Conservation (phyloP, 1,140 invertebrate genomes). For the Bombus sylvicola region DNA sequence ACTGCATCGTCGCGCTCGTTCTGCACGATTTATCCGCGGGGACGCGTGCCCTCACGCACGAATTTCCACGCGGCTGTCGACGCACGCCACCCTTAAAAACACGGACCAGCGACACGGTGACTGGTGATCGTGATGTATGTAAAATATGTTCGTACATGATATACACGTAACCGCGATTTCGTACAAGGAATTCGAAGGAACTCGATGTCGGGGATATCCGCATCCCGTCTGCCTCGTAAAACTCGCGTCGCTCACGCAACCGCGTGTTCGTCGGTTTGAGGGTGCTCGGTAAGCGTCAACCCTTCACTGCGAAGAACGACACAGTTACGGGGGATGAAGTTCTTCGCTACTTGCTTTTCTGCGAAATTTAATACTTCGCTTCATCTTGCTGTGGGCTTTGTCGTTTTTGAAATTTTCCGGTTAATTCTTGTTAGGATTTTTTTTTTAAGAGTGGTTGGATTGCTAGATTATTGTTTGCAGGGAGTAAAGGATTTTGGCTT, state of each 20-base stretch:
- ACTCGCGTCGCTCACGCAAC: neutral
- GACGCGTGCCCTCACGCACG: neutral
- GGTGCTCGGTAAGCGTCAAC: slow-evolving; percentile 33
- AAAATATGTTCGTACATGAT: neutral
- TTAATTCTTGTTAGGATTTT: neutral
- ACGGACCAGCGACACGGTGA: neutral
- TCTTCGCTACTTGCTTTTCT: neutral
- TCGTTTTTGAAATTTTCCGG: no score
- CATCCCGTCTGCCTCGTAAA: slow-evolving; percentile 21
- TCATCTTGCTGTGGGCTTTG: neutral
- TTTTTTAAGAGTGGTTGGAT: no score
- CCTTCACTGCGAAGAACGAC: slow-evolving; percentile 29
- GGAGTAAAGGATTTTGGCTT: no score
- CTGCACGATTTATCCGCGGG: neutral
- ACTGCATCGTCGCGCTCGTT: neutral
- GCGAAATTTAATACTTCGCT: neutral
- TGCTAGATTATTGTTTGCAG: no score
- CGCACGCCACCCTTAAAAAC: neutral
- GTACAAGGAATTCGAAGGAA: neutral
- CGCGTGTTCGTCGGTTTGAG: slow-evolving; percentile 9
- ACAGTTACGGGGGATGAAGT: neutral
- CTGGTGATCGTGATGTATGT: slow-evolving; percentile 6
- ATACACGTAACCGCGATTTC: neutral
- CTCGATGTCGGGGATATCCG: neutral
- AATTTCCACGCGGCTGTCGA: neutral